These are phyloP conservation scores for Ptychochromis oligacanthus DNA, from an alignment of 2,113 vertebrate genomes.

Conservation along the genomic window DNA sequence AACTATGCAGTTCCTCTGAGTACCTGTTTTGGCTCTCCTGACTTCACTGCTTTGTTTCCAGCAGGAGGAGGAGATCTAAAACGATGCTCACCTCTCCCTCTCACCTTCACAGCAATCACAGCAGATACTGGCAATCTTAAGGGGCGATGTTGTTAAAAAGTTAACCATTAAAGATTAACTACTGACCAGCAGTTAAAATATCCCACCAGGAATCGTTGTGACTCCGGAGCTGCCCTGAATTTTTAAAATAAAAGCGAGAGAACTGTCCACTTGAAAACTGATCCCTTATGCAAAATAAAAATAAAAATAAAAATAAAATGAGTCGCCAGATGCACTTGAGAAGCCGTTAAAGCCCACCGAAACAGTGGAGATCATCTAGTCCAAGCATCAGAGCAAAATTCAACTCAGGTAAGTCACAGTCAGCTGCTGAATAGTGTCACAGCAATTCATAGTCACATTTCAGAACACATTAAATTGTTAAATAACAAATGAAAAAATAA, in stretches of 20 bases:
- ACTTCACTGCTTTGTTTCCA: rapidly evolving
- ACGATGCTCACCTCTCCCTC: background rate
- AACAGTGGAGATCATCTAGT: background rate
- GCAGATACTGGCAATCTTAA: background rate
- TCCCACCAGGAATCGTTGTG: background rate
- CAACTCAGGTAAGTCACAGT: background rate
- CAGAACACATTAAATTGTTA: background rate
- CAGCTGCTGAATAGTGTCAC: background rate
- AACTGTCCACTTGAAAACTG: background rate
- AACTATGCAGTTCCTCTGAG: background rate
- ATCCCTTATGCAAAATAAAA: background rate
- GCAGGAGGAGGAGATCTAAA: background rate
- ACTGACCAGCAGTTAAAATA: background rate
- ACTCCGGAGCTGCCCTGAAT: background rate
- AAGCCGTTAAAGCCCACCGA: background rate
- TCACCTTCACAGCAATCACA: background rate
- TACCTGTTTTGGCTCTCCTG: background rate
- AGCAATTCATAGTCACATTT: background rate
- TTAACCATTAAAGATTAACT: background rate
- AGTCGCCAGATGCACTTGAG: background rate
- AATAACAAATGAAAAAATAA: background rate
- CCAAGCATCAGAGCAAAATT: background rate
- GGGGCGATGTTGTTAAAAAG: background rate
- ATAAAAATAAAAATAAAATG: too few species aligned
- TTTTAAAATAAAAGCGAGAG: background rate